Evolutionary conservation across 2,797 vertebrate genomes (phyloP).

Genomic region (Orientallactaga sibirica): DNA sequence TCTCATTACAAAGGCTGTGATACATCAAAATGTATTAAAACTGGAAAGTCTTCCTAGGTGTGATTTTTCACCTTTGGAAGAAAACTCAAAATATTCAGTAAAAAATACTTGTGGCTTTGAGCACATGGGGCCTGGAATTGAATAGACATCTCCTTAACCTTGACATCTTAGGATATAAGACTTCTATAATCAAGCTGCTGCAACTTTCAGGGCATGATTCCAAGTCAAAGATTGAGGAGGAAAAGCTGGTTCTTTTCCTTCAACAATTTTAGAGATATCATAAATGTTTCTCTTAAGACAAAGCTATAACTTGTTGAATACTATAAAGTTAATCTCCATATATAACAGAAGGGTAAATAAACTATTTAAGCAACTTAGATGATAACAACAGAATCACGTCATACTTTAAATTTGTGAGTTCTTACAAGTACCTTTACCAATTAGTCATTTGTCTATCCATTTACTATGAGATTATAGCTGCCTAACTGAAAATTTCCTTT

Average conservation of each 20-base stretch:
- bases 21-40: slow-evolving; percentile 31
- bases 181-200: slow-evolving; percentile 45
- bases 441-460: slow-evolving; percentile 39
- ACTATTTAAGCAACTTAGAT: slow-evolving; percentile 2
- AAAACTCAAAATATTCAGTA: slow-evolving; percentile 55
- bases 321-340: slow-evolving; percentile 25
- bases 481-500: not conserved
- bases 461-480: slow-evolving; percentile 12
- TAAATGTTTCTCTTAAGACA: not conserved
- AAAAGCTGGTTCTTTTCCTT: not conserved
- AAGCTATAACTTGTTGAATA: slow-evolving; percentile 20
- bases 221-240: not conserved
- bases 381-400: not conserved
- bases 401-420: not conserved
- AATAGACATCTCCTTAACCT: slow-evolving; percentile 57
- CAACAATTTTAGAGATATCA: slow-evolving; percentile 16
- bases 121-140: slow-evolving; percentile 19
- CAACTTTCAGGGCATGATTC: slow-evolving; percentile 51
- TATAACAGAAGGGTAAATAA: slow-evolving; percentile 7
- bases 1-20: slow-evolving; percentile 16
- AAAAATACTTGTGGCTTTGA: slow-evolving; percentile 49
- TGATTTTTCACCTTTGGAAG: slow-evolving; percentile 32
- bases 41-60: slow-evolving; percentile 8
- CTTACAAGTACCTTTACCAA: slow-evolving; percentile 36
- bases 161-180: slow-evolving; percentile 28